Percentiles rank a stretch among this genome's conserved stretches.
These are phyloP conservation scores for Poeciliopsis turrubarensis DNA, from an alignment of 2,113 vertebrate species.

Conservation along the genomic window DNA sequence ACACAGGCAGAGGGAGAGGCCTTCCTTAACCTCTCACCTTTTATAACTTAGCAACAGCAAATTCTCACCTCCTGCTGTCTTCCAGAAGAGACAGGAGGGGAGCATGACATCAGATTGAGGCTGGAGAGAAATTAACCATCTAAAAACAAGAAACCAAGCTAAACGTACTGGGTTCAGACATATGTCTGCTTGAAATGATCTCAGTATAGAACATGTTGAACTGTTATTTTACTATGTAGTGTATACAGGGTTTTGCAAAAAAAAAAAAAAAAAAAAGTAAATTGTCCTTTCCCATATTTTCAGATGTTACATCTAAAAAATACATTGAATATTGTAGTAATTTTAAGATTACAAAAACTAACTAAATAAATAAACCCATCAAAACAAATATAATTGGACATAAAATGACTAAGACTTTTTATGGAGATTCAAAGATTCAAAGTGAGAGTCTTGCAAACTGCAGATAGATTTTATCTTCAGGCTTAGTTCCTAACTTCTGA, in stretches of 20 bases:
- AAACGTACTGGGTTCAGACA: constrained; percentile 12
- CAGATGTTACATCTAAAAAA: background rate
- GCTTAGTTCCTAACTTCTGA: constrained; percentile 13
- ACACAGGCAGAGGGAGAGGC: constrained; percentile 54
- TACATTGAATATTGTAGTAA: background rate
- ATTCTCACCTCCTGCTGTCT: constrained; percentile 50
- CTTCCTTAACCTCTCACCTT: constrained; percentile 66
- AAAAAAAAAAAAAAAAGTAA: background rate
- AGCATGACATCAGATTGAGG: constrained; percentile 58
- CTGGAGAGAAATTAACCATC: constrained; percentile 34
- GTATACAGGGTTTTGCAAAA: background rate
- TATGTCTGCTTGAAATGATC: background rate
- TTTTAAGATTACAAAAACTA: background rate
- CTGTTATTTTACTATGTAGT: background rate
- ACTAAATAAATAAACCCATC: too few relatives aligned
- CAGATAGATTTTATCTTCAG: background rate
- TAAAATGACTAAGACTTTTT: background rate
- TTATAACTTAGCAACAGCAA: constrained; percentile 68
- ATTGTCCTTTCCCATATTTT: background rate
- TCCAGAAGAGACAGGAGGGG: constrained; percentile 42
- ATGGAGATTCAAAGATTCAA: background rate
- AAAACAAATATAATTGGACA: too few relatives aligned
- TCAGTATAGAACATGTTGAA: background rate
- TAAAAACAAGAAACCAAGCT: constrained; percentile 31
- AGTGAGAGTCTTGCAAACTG: background rate